Evolutionary conservation across 2,797 vertebrate species (phyloP).

Genomic region (Gastrophryne carolinensis): DNA sequence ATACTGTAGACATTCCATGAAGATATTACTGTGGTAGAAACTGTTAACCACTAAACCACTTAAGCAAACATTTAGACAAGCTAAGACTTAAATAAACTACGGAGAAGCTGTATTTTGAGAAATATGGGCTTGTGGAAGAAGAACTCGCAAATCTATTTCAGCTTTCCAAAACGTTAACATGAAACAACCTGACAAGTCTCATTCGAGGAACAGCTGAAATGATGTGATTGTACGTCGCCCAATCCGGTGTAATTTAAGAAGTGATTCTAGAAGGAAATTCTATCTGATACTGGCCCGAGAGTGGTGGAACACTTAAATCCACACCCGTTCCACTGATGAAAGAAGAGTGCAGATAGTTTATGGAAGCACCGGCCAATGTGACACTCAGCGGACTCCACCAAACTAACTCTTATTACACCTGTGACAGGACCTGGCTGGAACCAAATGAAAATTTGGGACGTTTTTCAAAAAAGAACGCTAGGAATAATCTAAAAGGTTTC

Average conservation of each 20-base stretch:
- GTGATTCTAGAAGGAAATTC: background rate
- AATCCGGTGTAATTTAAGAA: background rate
- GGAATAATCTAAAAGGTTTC: background rate
- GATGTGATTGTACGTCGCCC: background rate
- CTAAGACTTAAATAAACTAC: too few species aligned
- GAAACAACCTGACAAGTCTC: background rate
- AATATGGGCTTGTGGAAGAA: too few species aligned
- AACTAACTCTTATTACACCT: background rate
- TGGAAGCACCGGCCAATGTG: background rate
- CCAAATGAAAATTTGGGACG: background rate
- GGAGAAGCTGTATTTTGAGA: too few species aligned
- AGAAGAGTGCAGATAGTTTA: background rate
- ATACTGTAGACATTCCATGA: too few species aligned
- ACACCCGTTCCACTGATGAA: background rate
- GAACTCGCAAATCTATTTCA: background rate
- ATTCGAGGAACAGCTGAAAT: background rate
- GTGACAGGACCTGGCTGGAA: background rate
- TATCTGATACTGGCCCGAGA: background rate
- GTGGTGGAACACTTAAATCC: background rate
- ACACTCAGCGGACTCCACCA: background rate
- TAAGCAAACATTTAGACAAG: too few species aligned
- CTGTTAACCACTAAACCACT: too few species aligned
- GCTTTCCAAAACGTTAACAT: background rate
- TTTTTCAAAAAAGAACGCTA: background rate
- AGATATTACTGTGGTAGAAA: too few species aligned